phyloP scores from a whole-genome alignment of 1,140 invertebrate species.

The Galleria mellonella region DNA sequence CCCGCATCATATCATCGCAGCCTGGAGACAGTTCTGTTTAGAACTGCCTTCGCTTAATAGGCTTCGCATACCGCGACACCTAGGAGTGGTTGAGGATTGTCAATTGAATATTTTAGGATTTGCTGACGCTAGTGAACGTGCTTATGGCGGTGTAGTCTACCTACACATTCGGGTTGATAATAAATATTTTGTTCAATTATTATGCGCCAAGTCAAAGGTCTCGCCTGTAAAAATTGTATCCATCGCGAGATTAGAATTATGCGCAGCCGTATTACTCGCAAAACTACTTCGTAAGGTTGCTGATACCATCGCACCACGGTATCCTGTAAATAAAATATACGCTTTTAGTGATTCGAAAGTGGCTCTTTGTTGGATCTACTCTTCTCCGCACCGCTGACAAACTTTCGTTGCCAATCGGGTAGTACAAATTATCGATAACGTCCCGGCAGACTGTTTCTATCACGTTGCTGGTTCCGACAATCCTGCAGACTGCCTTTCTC shows the following conservation, averaged over 20 bases:
- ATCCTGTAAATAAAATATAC: slow-evolving; percentile 14
- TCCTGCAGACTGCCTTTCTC: slow-evolving; percentile 13
- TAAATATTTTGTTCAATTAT: too few species aligned
- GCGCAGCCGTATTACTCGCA: slow-evolving; percentile 12
- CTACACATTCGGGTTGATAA: slow-evolving; percentile 5
- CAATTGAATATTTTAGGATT: slow-evolving; percentile 6
- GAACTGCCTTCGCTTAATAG: slow-evolving; percentile 3
- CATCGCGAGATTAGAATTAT: slow-evolving; percentile 15
- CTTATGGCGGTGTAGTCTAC: slow-evolving; percentile 11
- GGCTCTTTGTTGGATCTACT: slow-evolving; percentile 13
- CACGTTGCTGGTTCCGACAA: slow-evolving; percentile 9
- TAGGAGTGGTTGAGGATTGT: slow-evolving; percentile 2
- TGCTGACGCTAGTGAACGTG: slow-evolving; percentile 5
- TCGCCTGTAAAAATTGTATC: slow-evolving; percentile 17
- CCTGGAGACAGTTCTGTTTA: slow-evolving; percentile 4
- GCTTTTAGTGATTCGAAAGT: slow-evolving; percentile 18
- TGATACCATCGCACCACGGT: slow-evolving; percentile 6
- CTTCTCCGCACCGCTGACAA: slow-evolving; percentile 12
- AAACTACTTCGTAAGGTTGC: slow-evolving; percentile 9
- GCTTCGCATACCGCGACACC: slow-evolving; percentile 7
- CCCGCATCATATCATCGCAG: slow-evolving; percentile 1
- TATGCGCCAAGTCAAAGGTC: slow-evolving; percentile 25
- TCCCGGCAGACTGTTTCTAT: slow-evolving; percentile 7
- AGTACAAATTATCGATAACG: slow-evolving; percentile 7
- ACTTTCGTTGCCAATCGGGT: slow-evolving; percentile 14